A percentile compares a stretch with the other conserved stretches of the same genome.
These are phyloP conservation scores for Magallana ariakensis DNA, from an alignment of 1,140 invertebrate genomes.

Conservation along the genomic window DNA sequence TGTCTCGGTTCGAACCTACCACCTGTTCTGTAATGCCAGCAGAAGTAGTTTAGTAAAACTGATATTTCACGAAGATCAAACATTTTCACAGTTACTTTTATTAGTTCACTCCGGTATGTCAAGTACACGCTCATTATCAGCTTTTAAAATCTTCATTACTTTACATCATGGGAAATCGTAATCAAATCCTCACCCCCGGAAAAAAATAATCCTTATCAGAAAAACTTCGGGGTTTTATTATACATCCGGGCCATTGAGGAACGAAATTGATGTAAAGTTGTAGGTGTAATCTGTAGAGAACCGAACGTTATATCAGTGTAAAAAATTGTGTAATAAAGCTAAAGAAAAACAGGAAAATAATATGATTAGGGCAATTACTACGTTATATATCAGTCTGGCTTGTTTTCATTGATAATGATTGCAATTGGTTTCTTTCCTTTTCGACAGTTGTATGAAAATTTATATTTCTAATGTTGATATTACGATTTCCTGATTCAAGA, in stretches of 20 bases:
- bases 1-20: neutral
- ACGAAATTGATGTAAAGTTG: no score
- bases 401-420: no score
- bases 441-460: no score
- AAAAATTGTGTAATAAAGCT: no score
- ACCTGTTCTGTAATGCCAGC: neutral
- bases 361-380: no score
- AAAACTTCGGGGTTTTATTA: neutral
- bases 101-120: slow-evolving; percentile 6
- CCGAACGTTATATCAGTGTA: no score
- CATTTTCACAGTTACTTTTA: neutral
- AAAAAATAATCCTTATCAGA: neutral
- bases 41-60: neutral
- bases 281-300: no score
- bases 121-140: neutral
- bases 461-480: no score
- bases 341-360: no score
- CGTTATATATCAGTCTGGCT: no score
- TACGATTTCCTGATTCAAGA: no score
- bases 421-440: no score
- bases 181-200: neutral
- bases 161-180: slow-evolving; percentile 10
- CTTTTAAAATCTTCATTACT: neutral
- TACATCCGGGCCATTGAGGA: neutral
- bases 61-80: slow-evolving; percentile 8